Percentiles rank a stretch among this genome's conserved stretches.
Conservation (phyloP, 2,888 invertebrate genomes). For the Pecten maximus region DNA sequence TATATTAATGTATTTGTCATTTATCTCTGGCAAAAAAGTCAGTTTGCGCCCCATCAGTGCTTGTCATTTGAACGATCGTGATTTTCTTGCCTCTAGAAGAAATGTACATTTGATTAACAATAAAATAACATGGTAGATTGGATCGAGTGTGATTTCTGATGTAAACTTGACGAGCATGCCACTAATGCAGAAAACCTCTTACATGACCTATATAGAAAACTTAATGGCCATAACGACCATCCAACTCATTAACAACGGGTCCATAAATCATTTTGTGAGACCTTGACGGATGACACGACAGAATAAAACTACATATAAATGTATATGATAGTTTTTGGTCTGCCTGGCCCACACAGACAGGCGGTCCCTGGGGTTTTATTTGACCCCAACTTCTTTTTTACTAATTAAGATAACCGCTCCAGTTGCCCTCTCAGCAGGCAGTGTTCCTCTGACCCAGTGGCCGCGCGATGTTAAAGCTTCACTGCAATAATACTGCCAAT, state of each 20-base stretch:
- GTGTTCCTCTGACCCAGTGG: background rate
- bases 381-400: background rate
- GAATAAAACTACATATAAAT: constrained; percentile 20
- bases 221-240: background rate
- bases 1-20: no score
- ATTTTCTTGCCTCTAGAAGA: background rate
- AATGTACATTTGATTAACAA: background rate
- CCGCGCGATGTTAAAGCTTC: background rate
- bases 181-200: background rate
- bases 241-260: background rate
- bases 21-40: background rate
- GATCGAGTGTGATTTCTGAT: background rate
- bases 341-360: background rate
- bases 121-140: background rate
- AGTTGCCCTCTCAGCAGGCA: background rate
- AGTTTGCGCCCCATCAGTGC: background rate
- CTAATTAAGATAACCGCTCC: background rate
- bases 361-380: background rate
- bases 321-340: background rate
- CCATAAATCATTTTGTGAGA: background rate
- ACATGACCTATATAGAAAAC: background rate
- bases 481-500: no score
- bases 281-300: background rate
- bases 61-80: background rate
- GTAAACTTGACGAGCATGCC: background rate